These are phyloP conservation scores for Sturnus vulgaris DNA, from an alignment of 2,113 vertebrate genomes.

Conservation along the genomic window DNA sequence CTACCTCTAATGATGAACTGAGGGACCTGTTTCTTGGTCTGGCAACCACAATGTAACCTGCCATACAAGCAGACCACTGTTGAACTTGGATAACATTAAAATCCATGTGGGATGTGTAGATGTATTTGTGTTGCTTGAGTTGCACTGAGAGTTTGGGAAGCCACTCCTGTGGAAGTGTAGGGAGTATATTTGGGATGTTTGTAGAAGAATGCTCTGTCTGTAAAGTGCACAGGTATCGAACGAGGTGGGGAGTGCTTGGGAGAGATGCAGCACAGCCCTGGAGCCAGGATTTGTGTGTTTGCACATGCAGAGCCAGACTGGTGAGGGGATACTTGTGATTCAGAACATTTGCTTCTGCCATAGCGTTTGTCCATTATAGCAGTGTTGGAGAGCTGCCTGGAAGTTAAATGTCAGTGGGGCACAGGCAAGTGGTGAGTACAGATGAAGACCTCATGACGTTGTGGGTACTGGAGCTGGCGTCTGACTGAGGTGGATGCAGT, in stretches of 20 bases:
- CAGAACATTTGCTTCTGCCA: neutral
- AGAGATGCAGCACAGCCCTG: neutral
- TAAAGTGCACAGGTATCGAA: neutral
- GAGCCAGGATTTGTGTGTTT: neutral
- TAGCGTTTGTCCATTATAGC: neutral
- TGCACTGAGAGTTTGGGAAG: neutral
- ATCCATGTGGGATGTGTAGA: neutral
- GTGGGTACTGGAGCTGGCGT: fast-evolving
- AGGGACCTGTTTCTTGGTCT: neutral
- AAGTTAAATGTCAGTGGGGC: neutral
- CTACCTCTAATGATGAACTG: neutral
- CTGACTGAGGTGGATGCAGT: neutral
- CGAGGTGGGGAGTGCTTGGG: neutral
- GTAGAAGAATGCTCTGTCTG: neutral
- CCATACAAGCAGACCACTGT: neutral
- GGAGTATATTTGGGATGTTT: neutral
- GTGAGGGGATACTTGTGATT: neutral
- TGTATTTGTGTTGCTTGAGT: neutral
- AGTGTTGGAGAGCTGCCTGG: neutral
- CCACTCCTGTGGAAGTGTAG: neutral
- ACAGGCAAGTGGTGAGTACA: neutral
- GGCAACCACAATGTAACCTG: neutral
- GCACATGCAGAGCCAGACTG: neutral
- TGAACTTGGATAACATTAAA: neutral
- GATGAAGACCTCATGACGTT: neutral